A percentile compares a stretch with the other conserved stretches of the same genome.
Evolutionary conservation across 2,113 vertebrate species (phyloP).

Genomic region (Bucco capensis): DNA sequence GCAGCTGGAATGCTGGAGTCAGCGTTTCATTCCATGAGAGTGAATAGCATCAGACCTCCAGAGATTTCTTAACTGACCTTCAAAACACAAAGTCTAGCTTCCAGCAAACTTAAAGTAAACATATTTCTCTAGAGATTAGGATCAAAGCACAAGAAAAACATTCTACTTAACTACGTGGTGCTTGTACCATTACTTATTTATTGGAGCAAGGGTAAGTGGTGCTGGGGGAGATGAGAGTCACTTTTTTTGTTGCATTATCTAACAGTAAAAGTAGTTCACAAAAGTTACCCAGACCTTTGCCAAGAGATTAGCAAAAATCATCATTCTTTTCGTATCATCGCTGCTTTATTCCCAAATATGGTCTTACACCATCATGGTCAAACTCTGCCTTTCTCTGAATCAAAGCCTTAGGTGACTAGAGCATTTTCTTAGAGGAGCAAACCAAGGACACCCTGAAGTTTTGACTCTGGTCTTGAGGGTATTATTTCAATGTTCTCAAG

Average conservation of each 20-base stretch:
- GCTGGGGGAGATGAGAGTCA: not conserved
- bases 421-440: not conserved
- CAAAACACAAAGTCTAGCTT: slow-evolving; percentile 61
- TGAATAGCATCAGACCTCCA: slow-evolving; percentile 49
- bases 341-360: not conserved
- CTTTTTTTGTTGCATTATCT: not conserved
- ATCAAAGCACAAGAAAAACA: slow-evolving; percentile 63
- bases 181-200: slow-evolving; percentile 24
- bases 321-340: not conserved
- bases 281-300: not conserved
- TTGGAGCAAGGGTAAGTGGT: not conserved
- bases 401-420: not conserved
- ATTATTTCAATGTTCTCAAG: not conserved
- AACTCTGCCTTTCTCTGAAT: not conserved
- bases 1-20: slow-evolving; percentile 59
- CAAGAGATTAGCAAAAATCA: not conserved
- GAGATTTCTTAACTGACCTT: slow-evolving; percentile 66
- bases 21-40: slow-evolving; percentile 68
- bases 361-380: not conserved
- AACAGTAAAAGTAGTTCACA: not conserved
- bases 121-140: slow-evolving; percentile 65
- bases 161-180: slow-evolving; percentile 44
- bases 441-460: not conserved
- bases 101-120: slow-evolving; percentile 64
- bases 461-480: not conserved